A percentile compares a stretch with the other conserved stretches of the same genome.
Conservation (phyloP, 2,888 invertebrate species). For the Argyresthia albistria region DNA sequence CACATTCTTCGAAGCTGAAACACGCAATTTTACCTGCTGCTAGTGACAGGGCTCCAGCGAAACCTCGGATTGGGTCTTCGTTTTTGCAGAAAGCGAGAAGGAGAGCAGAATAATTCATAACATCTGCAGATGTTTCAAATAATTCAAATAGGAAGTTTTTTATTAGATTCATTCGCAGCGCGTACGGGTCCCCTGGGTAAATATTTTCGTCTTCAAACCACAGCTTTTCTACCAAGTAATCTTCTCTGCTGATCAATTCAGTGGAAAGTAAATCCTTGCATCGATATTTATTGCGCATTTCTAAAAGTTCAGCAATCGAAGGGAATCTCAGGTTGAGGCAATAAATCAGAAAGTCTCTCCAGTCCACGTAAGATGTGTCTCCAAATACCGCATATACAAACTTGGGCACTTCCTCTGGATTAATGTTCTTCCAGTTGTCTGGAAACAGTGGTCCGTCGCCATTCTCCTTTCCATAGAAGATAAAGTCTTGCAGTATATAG, state of each 20-base stretch:
- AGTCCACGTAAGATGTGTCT: conserved; percentile 69
- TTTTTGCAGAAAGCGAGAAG: conserved; percentile 76
- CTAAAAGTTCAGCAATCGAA: conserved; percentile 62
- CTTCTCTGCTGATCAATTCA: conserved; percentile 41
- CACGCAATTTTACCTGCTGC: conserved; percentile 69
- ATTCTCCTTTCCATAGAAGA: conserved; percentile 56
- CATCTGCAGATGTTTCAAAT: conserved; percentile 53
- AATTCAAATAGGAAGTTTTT: conserved; percentile 73
- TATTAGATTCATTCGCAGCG: conserved; percentile 41
- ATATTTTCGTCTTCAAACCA: conserved; percentile 55
- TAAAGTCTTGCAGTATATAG: conserved; percentile 65
- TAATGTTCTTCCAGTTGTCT: conserved; percentile 48
- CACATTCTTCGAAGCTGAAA: conserved; percentile 53
- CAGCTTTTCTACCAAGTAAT: conserved; percentile 33
- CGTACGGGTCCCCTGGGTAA: conserved; percentile 25
- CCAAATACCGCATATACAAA: conserved; percentile 65
- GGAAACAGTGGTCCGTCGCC: conserved; percentile 43
- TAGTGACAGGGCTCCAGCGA: conserved; percentile 71
- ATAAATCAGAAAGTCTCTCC: conserved; percentile 77
- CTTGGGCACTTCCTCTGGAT: conserved; percentile 49
- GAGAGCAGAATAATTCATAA: conserved; percentile 75
- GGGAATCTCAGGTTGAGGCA: conserved; percentile 72
- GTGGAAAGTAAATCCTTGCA: conserved; percentile 49
- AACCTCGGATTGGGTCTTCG: conserved; percentile 62
- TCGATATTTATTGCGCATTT: conserved; percentile 55